These are phyloP conservation scores for Coluber constrictor DNA, from an alignment of 2,797 vertebrate species.

Conservation along the genomic window DNA sequence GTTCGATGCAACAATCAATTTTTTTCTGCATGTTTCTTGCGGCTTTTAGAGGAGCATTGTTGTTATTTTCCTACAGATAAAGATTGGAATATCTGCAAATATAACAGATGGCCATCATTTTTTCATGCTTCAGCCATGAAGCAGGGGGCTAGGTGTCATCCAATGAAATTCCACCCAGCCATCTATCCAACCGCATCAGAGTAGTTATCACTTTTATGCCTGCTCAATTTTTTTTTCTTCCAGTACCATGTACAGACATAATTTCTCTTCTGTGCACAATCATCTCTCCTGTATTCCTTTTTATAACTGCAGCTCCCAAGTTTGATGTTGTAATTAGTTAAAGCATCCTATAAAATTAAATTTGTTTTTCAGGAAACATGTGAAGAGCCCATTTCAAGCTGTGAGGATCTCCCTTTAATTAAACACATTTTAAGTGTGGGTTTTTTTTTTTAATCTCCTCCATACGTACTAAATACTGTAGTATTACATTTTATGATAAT, in stretches of 20 bases:
- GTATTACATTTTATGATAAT: constrained; percentile 42
- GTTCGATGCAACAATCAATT: constrained; percentile 42
- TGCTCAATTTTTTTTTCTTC: constrained; percentile 28
- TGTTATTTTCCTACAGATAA: constrained; percentile 31
- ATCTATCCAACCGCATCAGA: constrained; percentile 19
- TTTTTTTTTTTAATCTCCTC: constrained; percentile 26
- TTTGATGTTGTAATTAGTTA: constrained; percentile 57
- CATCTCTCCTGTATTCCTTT: constrained; percentile 32
- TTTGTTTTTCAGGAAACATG: constrained; percentile 49
- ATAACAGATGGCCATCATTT: constrained; percentile 52
- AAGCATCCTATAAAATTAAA: constrained; percentile 52
- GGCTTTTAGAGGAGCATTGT: constrained; percentile 29
- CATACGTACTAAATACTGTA: not conserved
- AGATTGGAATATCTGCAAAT: constrained; percentile 29
- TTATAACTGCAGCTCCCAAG: constrained; percentile 41
- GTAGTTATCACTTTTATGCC: constrained; percentile 43
- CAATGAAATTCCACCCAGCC: constrained; percentile 9
- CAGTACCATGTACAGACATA: constrained; percentile 31
- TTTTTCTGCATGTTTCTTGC: constrained; percentile 37
- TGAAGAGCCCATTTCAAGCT: constrained; percentile 24
- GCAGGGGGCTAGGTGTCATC: constrained; percentile 45
- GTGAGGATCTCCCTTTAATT: constrained; percentile 43
- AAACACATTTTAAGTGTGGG: constrained; percentile 43
- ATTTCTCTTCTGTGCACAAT: constrained; percentile 31
- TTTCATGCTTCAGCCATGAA: constrained; percentile 50